These are phyloP conservation scores for Trissonchulus latispiculum DNA, from an alignment of 2,888 invertebrate genomes.

Conservation along the genomic window DNA sequence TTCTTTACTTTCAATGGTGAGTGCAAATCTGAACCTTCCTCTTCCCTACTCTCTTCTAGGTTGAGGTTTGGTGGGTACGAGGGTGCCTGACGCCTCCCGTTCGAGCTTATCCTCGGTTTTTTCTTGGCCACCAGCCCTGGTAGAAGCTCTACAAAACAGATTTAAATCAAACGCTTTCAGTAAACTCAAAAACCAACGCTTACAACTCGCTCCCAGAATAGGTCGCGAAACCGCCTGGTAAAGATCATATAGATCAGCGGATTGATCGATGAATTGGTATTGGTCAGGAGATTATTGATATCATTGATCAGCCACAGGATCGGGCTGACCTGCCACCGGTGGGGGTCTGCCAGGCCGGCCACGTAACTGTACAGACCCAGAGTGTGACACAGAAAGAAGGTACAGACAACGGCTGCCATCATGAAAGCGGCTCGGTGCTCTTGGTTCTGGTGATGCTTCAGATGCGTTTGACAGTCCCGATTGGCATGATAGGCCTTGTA, in stretches of 20 bases:
- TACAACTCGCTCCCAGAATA: background rate
- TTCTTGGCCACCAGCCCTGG: too few relatives aligned
- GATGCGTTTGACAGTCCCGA: background rate
- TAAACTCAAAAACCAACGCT: too few relatives aligned
- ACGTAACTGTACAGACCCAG: background rate
- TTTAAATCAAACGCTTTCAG: too few relatives aligned
- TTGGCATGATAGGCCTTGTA: background rate
- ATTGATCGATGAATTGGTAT: conserved; percentile 39
- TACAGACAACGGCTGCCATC: conserved; percentile 37
- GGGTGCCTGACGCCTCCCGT: too few relatives aligned
- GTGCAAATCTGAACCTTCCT: too few relatives aligned
- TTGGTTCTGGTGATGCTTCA: background rate
- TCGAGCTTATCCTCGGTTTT: too few relatives aligned
- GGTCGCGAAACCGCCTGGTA: background rate
- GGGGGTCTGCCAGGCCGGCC: background rate
- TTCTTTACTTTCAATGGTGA: too few relatives aligned
- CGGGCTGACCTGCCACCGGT: background rate
- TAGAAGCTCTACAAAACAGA: too few relatives aligned
- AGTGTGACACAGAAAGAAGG: conserved; percentile 41
- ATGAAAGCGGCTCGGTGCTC: conserved; percentile 37
- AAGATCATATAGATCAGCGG: conserved; percentile 34
- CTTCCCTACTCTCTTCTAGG: too few relatives aligned
- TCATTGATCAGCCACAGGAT: conserved; percentile 25
- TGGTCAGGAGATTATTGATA: conserved; percentile 39
- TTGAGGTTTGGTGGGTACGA: too few relatives aligned